Base-by-base conservation (phyloP, 1,140 invertebrate species). In the Rhynchophorus ferrugineus region DNA sequence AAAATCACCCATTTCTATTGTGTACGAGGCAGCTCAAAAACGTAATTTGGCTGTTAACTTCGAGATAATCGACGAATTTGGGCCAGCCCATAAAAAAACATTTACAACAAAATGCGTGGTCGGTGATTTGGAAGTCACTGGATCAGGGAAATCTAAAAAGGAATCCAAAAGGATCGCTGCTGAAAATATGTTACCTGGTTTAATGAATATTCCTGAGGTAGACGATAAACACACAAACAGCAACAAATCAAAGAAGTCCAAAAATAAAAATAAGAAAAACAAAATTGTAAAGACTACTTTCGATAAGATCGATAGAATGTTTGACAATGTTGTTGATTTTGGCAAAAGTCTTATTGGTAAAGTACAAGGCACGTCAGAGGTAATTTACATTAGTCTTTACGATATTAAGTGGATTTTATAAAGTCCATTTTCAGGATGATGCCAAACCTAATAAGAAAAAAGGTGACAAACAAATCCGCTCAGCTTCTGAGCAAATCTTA, bases 81-180 rank as follows among this genome's bases (percentile, higher is more conserved):
- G 62, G 3, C 58, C 55, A 14, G 24, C 56, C 22, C 64, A 66
- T 35, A 56, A 63, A 45, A 64, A 57, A 48, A 43, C 36, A 9
- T 66, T 64, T 24, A 46, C 49, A 9, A 64, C 57, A 7, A 44
- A 49, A 44, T 66, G 64, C 37, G 44, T 17, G 35, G 43, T 62
- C 21, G 62, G 61, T 7, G 42, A 59, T 50, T 48, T 62, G 19
- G 37, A 41, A 36, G 41, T 52, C 6, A 56, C 47, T 21, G 64
- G 58, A 5, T 36, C 47, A 42, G 64, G 64, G 6, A 59, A 44
- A 42, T 66, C 64, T 3, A 66, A 66, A 49, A 64, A 64, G 36
- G 57, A 61, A 48, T 56, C 62, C 1, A 66, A 66, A 50, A 59
- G 34, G 47, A 37, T 21, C 11, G 59, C 61, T 29, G 58, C 64